Evolutionary conservation across 2,888 invertebrate species (phyloP).

Genomic region (Noctua pronuba): DNA sequence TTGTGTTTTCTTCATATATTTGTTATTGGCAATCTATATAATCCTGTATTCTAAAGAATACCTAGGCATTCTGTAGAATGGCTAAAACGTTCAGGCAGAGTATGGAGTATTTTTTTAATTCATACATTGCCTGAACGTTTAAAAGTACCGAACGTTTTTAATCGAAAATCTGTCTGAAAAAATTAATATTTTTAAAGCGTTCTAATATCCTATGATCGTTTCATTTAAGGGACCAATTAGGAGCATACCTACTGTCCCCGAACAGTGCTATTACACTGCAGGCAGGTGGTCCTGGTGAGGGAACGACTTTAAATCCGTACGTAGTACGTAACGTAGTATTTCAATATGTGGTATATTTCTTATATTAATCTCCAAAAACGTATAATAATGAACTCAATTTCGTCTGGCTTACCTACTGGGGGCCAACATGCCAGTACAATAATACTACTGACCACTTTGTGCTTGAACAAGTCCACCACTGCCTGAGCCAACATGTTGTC

Average conservation of each 20-base stretch:
- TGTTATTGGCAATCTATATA: too few relatives aligned
- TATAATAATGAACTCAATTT: background rate
- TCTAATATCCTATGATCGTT: background rate
- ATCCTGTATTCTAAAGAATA: too few relatives aligned
- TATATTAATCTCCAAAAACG: background rate
- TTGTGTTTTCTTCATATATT: background rate
- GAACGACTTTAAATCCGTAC: background rate
- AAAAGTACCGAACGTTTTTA: background rate
- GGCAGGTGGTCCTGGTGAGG: background rate
- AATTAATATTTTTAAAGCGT: background rate
- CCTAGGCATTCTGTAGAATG: background rate
- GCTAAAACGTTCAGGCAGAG: background rate
- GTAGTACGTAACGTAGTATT: background rate
- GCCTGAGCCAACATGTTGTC: conserved; percentile 71
- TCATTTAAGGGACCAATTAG: background rate
- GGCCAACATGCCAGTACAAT: conserved; percentile 80
- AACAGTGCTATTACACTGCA: background rate
- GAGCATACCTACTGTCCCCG: background rate
- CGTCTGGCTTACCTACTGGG: conserved; percentile 74
- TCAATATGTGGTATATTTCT: background rate
- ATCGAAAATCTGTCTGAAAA: background rate
- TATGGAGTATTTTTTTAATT: background rate
- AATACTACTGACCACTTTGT: conserved; percentile 78
- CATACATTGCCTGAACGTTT: background rate
- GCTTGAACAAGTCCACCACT: conserved; percentile 77